Conservation (phyloP, 2,113 vertebrate genomes). For the Pipa parva region DNA sequence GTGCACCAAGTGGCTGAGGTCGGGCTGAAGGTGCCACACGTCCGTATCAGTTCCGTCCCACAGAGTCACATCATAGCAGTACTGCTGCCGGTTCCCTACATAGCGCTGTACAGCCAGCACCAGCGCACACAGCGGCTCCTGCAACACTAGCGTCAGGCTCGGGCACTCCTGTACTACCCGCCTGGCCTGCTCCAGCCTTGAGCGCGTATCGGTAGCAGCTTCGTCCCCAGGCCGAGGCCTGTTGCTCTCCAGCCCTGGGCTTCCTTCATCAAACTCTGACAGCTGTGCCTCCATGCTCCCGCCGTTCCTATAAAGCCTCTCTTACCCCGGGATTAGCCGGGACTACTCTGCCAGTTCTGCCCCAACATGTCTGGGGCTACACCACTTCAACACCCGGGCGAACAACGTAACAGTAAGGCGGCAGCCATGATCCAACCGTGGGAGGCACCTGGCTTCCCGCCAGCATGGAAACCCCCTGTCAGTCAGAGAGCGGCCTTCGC, state of each 20-base stretch:
- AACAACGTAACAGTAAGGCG: neutral
- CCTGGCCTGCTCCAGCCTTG: slow-evolving; percentile 12
- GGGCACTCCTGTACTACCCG: slow-evolving; percentile 4
- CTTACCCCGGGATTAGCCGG: neutral
- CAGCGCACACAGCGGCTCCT: slow-evolving; percentile 46
- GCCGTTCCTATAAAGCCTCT: neutral
- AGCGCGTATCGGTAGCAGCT: neutral
- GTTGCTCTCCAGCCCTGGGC: neutral
- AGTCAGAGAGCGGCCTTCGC: too few species aligned
- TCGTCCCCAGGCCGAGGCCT: neutral
- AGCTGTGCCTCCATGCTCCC: slow-evolving; percentile 8
- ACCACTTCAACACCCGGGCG: neutral
- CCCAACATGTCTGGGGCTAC: neutral
- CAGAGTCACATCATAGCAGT: slow-evolving; percentile 67
- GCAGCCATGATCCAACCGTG: neutral
- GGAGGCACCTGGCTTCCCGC: neutral
- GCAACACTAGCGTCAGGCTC: slow-evolving; percentile 40
- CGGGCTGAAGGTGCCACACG: slow-evolving; percentile 65
- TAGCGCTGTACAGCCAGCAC: slow-evolving; percentile 60
- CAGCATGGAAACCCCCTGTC: neutral
- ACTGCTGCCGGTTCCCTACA: neutral
- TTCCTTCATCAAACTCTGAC: slow-evolving; percentile 18
- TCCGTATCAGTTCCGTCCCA: slow-evolving; percentile 62
- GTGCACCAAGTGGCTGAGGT: slow-evolving; percentile 63
- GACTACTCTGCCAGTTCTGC: neutral